These are phyloP conservation scores for Papilio machaon DNA, from an alignment of 1,140 invertebrate species.

Conservation along the genomic window DNA sequence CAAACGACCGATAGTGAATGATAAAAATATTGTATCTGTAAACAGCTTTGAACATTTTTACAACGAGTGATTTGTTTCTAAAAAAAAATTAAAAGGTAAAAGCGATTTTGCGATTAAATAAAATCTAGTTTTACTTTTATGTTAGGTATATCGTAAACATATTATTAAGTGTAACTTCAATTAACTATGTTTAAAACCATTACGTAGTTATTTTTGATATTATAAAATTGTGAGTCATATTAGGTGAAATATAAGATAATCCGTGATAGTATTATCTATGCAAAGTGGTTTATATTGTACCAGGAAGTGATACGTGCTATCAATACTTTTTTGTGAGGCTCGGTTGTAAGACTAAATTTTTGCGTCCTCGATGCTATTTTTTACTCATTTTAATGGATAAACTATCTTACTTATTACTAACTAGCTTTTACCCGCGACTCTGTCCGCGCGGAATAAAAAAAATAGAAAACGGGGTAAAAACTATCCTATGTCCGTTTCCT, in stretches of 20 bases:
- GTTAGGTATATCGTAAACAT: too few species aligned
- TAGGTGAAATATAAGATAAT: not conserved
- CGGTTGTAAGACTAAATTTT: not conserved
- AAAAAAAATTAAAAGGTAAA: not conserved
- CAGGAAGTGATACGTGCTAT: not conserved
- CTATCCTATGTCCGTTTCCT: too few species aligned
- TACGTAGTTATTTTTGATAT: not conserved
- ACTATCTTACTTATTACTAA: too few species aligned
- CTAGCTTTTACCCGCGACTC: too few species aligned
- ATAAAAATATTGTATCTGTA: not conserved
- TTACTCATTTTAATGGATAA: too few species aligned
- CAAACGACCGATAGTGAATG: conserved; percentile 4
- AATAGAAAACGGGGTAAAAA: too few species aligned
- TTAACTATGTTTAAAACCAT: not conserved
- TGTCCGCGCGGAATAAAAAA: too few species aligned
- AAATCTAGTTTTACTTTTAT: too few species aligned
- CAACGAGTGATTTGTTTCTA: not conserved
- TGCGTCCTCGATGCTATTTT: not conserved
- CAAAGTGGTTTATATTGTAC: not conserved
- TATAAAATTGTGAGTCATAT: not conserved
- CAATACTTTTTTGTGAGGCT: not conserved
- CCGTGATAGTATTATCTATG: not conserved
- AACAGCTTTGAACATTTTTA: not conserved
- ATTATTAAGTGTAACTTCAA: not conserved
- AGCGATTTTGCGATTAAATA: too few species aligned